Evolutionary conservation across 1,140 invertebrate species (phyloP), one percentile per base, ranked within the genome.

Genomic region (Venustaconcha ellipsiformis): DNA sequence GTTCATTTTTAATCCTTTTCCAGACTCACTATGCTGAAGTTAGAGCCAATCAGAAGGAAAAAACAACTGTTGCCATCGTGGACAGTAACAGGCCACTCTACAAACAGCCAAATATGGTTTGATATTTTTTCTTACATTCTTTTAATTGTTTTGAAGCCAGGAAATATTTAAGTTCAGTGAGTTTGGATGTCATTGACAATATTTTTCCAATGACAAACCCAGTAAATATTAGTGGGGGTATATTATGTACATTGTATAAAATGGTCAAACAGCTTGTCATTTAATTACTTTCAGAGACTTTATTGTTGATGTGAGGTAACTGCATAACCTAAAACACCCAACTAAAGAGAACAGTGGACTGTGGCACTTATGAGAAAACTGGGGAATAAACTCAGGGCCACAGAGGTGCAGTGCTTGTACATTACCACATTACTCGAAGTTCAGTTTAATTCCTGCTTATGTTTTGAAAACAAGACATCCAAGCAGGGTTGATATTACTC

Each of bases 71-170:
- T 0, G 66, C 80, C 26, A 83, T 80, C 57, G 67, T 85, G 20
- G 80, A 84, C 67, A 77, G 83, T n/a, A 78, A 77, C 18, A 78
- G 82, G 57, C 71, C 80, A n/a, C 78, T 89, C 14, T 89, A 89
- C 71, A 78, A 74, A 59, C 87, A 89, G 62, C 88, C 88, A 57
- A 74, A 85, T 57, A 87, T 85, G 74, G 88, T 89, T 81, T 83
- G 85, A 37, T 37, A 37, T 37, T 74, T 57, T 26, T 20, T 37
- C 14, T 13, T 15, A 59, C 17, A 68, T 15, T 68, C 17, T 68
- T 17, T 1, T 71, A 37, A 20, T 60, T 14, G 26, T 18, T 60
- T 58, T 14, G 1, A 37, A 70, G 2, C 14, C 14, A 26, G 57
- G 59, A n/a, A n/a, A 56, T 37, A 20, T 64, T 14, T 17, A n/a